Conservation (phyloP, 2,113 vertebrate species). For the Hemichromis elongatus region DNA sequence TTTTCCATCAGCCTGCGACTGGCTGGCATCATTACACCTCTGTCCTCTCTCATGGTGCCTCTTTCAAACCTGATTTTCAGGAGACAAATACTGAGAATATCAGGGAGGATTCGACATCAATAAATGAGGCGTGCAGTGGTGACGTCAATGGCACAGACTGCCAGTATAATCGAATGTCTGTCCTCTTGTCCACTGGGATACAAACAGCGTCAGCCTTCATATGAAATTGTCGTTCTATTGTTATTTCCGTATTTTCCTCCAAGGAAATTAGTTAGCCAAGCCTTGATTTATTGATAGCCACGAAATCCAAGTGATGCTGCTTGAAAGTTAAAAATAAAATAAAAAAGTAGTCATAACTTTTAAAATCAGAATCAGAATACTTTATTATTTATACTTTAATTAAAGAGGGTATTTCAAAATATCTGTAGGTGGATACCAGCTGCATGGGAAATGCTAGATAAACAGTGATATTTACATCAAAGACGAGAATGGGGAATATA, state of each 20-base stretch:
- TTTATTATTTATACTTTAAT: no score
- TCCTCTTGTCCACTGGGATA: background rate
- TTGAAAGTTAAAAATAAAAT: background rate
- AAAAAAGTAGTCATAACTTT: background rate
- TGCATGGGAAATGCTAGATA: background rate
- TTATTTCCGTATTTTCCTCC: background rate
- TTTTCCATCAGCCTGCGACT: background rate
- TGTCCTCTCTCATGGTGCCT: background rate
- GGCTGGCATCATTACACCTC: background rate
- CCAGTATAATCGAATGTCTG: background rate
- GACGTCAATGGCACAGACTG: background rate
- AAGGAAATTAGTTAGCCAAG: background rate
- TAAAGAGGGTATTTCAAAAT: background rate
- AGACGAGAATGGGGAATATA: background rate
- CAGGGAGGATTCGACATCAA: background rate
- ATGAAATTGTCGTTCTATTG: background rate
- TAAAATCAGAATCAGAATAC: no score
- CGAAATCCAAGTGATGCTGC: background rate
- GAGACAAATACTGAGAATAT: background rate
- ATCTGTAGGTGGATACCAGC: background rate
- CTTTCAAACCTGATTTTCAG: conserved; percentile 19
- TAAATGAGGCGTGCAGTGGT: conserved; percentile 1
- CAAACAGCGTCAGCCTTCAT: background rate
- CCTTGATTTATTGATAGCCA: background rate
- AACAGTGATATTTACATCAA: background rate